Conservation (phyloP, 2,113 vertebrate genomes). For the Dissostichus mawsoni region DNA sequence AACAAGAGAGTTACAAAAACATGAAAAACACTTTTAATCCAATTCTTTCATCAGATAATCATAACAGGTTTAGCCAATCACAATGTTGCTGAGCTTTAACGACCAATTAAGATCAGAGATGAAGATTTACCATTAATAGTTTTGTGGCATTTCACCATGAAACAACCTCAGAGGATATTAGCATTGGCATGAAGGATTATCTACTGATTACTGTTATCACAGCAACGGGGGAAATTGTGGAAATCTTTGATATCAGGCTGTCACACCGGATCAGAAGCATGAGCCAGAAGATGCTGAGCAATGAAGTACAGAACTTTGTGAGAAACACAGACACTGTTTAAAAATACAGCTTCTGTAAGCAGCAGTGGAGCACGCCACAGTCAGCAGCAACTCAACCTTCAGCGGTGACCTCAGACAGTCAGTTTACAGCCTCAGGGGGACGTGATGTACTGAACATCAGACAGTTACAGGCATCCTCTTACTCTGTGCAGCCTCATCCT, state of each 20-base stretch:
- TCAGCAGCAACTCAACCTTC: slow-evolving; percentile 69
- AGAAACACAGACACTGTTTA: slow-evolving; percentile 8
- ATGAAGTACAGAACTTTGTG: slow-evolving; percentile 9
- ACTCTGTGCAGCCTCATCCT: slow-evolving; percentile 31
- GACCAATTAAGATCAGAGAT: slow-evolving; percentile 51
- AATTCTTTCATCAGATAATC: slow-evolving; percentile 41
- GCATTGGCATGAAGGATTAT: slow-evolving; percentile 41
- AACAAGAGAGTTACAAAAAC: background rate
- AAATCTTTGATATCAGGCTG: slow-evolving; percentile 11
- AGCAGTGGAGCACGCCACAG: slow-evolving; percentile 33
- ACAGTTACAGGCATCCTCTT: slow-evolving; percentile 15
- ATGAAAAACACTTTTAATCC: background rate
- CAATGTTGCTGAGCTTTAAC: slow-evolving; percentile 31
- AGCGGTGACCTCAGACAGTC: slow-evolving; percentile 53
- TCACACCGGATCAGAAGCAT: slow-evolving; percentile 14
- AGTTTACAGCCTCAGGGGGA: slow-evolving; percentile 51
- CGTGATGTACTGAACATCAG: slow-evolving; percentile 27
- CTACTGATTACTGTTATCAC: slow-evolving; percentile 32
- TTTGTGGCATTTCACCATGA: slow-evolving; percentile 40
- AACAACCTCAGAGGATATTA: slow-evolving; percentile 26
- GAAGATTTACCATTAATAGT: slow-evolving; percentile 44
- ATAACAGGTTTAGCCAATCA: slow-evolving; percentile 37
- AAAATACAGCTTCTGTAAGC: slow-evolving; percentile 63
- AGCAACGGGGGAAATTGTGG: slow-evolving; percentile 7
- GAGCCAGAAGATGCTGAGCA: slow-evolving; percentile 51